Base-by-base conservation (phyloP, 2,797 vertebrate species). In the Gymnocypris eckloni region DNA sequence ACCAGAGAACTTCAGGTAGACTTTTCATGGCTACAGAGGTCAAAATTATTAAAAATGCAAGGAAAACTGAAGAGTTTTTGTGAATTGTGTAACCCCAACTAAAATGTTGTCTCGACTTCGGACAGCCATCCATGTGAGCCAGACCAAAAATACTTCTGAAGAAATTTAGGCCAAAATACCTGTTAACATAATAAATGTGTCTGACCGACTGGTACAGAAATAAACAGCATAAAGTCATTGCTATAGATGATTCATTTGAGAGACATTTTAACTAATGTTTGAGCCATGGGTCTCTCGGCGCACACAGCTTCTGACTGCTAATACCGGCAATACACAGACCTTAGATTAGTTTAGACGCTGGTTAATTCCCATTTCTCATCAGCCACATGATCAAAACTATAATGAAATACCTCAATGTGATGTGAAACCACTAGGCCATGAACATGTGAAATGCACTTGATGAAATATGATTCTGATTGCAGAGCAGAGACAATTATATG, bases 311-410 rank as follows among this genome's bases (percentile, higher is more conserved):
- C 61, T 85, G 37, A 78, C 48, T 59, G n/a, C 64, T 79, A 45
- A 69, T 72, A 61, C 39, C 37, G 18, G 20, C 18, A 45, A 71
- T n/a, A n/a, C 18, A n/a, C 52, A 61, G 54, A 33, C 80, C 66
- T 85, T 61, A 72, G 77, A 71, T 61, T 59, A 61, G 64, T 79
- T 70, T 50, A 85, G 18, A 48, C 25, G 10, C 43, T 56, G 66
- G 50, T 71, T 82, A 82, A 82, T 82, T 82, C 66, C 80, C 80
- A 82, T 71, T 71, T 82, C 80, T 82, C 80, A 82, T 82, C 80
- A 82, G 50, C 50, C 37, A 56, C 8, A 37, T 82, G 67, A 43
- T 70, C 66, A 70, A 69, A 80, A 70, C 64, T 69, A 45, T 1
- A 81, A n/a, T n/a, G n/a, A n/a, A n/a, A n/a, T n/a, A n/a, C n/a